Conservation (phyloP, 2,797 vertebrate species). For the Apogon hyalosoma region DNA sequence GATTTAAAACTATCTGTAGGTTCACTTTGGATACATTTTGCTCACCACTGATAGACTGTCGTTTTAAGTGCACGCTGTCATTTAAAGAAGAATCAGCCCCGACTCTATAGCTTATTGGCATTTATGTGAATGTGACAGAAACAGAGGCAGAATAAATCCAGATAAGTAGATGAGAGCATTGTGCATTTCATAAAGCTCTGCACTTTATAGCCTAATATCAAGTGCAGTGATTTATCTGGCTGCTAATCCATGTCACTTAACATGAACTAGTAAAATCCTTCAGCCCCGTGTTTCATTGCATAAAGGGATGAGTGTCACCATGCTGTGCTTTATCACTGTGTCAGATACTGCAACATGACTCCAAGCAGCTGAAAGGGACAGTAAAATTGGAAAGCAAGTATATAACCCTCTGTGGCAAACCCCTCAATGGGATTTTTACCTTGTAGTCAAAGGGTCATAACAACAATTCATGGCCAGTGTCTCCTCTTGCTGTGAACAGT, state of each 20-base stretch:
- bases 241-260: slow-evolving; percentile 68
- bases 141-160: slow-evolving; percentile 39
- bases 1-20: too few relatives aligned
- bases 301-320: slow-evolving; percentile 42
- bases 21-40: too few relatives aligned
- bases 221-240: slow-evolving; percentile 51
- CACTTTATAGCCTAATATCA: slow-evolving; percentile 52
- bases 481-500: slow-evolving; percentile 29
- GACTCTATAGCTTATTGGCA: slow-evolving; percentile 12
- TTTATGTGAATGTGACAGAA: not conserved
- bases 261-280: slow-evolving; percentile 43
- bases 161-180: slow-evolving; percentile 54
- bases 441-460: slow-evolving; percentile 49
- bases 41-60: too few relatives aligned
- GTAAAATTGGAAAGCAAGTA: slow-evolving; percentile 21
- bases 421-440: slow-evolving; percentile 47
- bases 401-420: slow-evolving; percentile 36
- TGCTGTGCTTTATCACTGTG: slow-evolving; percentile 36
- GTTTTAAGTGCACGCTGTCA: too few relatives aligned
- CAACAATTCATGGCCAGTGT: slow-evolving; percentile 43
- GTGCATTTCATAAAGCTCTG: slow-evolving; percentile 49
- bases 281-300: slow-evolving; percentile 25
- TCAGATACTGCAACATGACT: slow-evolving; percentile 10
- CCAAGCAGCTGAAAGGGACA: slow-evolving; percentile 17
- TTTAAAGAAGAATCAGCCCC: too few relatives aligned